Percentiles rank a stretch among this genome's conserved stretches.
Conservation (phyloP, 2,797 vertebrate genomes). For the Crax fasciolata region DNA sequence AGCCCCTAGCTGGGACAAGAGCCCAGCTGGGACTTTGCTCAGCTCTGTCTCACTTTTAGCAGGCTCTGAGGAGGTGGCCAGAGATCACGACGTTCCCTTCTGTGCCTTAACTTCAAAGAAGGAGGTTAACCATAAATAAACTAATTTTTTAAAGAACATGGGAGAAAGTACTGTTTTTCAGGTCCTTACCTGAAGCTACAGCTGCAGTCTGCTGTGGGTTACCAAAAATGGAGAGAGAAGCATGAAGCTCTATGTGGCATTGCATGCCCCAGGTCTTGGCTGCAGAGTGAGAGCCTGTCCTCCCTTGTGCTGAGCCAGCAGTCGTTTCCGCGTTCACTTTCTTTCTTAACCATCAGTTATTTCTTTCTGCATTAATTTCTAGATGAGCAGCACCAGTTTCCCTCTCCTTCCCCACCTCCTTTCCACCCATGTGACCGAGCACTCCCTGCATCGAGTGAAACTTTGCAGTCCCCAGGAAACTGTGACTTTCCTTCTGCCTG, state of each 20-base stretch:
- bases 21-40: accelerated
- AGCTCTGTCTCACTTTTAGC: accelerated
- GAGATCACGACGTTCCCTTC: background rate
- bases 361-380: background rate
- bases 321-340: slow-evolving; percentile 34
- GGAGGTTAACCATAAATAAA: background rate
- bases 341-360: background rate
- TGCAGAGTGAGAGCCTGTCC: background rate
- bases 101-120: background rate
- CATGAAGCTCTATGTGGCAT: background rate
- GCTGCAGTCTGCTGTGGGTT: background rate
- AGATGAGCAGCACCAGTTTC: background rate
- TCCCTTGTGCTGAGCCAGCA: background rate
- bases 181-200: background rate
- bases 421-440: slow-evolving; percentile 27
- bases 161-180: background rate
- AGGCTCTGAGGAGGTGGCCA: background rate
- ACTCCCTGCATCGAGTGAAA: background rate
- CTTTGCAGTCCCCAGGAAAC: background rate
- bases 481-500: background rate
- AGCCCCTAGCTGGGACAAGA: background rate
- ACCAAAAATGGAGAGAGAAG: background rate
- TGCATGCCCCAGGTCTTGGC: background rate
- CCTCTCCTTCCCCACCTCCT: background rate
- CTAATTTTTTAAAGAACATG: background rate